Percentiles rank a stretch among this genome's conserved stretches.
Evolutionary conservation across 2,797 vertebrate genomes (phyloP).

Genomic region (Notoglanidium macrostoma): DNA sequence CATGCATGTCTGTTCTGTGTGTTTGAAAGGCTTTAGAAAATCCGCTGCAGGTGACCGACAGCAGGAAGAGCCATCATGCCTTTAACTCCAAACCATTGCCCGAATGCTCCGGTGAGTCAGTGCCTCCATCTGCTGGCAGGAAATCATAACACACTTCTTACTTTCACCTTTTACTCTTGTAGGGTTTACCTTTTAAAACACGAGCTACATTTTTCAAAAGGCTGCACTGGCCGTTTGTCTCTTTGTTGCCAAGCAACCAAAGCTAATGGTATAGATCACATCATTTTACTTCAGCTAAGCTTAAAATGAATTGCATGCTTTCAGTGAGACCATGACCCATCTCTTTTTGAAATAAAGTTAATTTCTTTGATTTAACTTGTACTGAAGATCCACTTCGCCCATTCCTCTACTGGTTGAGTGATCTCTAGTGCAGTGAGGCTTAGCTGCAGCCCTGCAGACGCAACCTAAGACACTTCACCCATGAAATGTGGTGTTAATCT

Average conservation of each 20-base stretch:
- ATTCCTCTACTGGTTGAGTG: background rate
- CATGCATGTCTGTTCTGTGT: background rate
- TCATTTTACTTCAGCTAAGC: background rate
- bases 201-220: background rate
- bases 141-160: background rate
- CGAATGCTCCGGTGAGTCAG: background rate
- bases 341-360: background rate
- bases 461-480: background rate
- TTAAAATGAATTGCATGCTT: background rate
- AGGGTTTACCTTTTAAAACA: background rate
- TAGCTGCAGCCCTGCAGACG: background rate
- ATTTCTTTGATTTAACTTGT: background rate
- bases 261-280: background rate
- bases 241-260: background rate
- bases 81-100: background rate
- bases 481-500: background rate
- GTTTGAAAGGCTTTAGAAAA: background rate
- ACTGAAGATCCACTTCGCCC: background rate
- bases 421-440: background rate
- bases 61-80: background rate
- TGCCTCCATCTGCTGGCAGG: conserved; percentile 31
- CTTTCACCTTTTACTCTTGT: background rate
- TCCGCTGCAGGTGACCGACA: background rate
- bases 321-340: background rate
- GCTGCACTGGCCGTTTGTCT: background rate